Evolutionary conservation across 2,888 invertebrate genomes (phyloP).

Genomic region (Eupithecia vulgata): DNA sequence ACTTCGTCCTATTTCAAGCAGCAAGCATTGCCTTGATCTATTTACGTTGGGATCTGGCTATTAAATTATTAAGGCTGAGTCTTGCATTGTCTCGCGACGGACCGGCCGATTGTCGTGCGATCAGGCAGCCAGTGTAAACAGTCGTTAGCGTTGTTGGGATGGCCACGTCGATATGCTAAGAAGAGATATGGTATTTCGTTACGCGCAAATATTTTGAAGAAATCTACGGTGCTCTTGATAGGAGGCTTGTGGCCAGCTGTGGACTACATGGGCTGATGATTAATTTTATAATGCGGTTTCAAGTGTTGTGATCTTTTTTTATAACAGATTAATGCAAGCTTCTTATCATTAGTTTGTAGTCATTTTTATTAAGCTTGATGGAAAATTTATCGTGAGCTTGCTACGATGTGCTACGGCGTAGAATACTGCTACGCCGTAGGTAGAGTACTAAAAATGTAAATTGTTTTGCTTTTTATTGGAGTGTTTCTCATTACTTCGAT

Average conservation of each 20-base stretch:
- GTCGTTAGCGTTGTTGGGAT: slow-evolving; percentile 64
- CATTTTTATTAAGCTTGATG: neutral
- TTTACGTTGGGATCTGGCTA: slow-evolving; percentile 75
- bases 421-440: neutral
- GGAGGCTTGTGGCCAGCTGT: too few species aligned
- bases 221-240: too few species aligned
- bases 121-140: slow-evolving; percentile 68
- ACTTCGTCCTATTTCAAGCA: slow-evolving; percentile 2
- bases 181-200: neutral
- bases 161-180: slow-evolving; percentile 46
- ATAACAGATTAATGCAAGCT: neutral
- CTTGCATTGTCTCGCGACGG: slow-evolving; percentile 77
- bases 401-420: neutral
- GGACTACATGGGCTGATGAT: too few species aligned
- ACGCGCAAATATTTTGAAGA: neutral
- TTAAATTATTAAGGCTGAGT: slow-evolving; percentile 80
- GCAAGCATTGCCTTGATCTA: slow-evolving; percentile 42
- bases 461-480: neutral
- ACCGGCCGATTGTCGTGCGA: slow-evolving; percentile 44
- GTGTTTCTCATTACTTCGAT: neutral
- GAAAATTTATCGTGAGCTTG: neutral
- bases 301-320: neutral
- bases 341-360: neutral
- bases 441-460: too few species aligned
- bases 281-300: too few species aligned